Conservation (phyloP, 2,888 invertebrate species). For the Machimus rusticus region DNA sequence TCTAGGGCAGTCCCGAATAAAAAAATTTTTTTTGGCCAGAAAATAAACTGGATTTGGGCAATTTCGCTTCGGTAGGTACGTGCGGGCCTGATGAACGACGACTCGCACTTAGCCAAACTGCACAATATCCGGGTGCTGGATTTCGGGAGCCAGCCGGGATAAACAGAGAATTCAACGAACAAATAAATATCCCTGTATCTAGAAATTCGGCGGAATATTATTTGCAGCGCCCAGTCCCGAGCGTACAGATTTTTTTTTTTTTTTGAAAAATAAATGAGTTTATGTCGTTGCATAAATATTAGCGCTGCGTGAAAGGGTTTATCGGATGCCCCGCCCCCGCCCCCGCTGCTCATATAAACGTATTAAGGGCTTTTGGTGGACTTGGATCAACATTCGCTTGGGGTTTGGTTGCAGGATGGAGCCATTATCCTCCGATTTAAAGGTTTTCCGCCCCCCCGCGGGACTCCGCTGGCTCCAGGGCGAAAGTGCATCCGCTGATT, state of each 20-base stretch:
- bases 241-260: not conserved
- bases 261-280: conserved; percentile 10
- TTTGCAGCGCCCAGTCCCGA: not conserved
- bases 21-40: not conserved
- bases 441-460: not conserved
- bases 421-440: not conserved
- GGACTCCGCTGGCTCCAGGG: not conserved
- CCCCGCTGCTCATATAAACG: not conserved
- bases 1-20: not conserved
- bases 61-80: not conserved
- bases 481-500: conserved; percentile 11
- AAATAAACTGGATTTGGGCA: not conserved
- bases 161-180: not conserved
- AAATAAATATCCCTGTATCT: not conserved
- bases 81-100: not conserved
- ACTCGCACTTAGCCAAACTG: not conserved
- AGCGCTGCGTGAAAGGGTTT: not conserved
- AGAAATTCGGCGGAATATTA: not conserved
- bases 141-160: not conserved
- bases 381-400: conserved; percentile 2
- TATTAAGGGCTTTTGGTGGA: conserved; percentile 6
- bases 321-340: not conserved
- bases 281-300: conserved; percentile 1
- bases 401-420: not conserved
- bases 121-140: not conserved